Evolutionary conservation across 2,113 vertebrate species (phyloP).

Genomic region (Narcine bancroftii): DNA sequence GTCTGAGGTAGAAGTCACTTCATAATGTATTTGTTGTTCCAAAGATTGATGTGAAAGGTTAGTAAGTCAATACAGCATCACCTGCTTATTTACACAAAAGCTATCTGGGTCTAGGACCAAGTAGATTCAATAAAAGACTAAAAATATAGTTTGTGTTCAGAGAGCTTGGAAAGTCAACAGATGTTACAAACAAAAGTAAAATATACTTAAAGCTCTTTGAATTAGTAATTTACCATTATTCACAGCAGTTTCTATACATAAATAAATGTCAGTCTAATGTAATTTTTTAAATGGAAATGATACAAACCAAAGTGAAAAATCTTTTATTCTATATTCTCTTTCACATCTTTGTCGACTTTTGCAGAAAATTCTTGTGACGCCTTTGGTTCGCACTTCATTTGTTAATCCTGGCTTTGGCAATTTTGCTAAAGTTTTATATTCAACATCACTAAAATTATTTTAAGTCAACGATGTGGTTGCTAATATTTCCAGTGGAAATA

Average conservation of each 20-base stretch:
- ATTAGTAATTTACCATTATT: constrained; percentile 17
- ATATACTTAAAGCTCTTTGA: constrained; percentile 17
- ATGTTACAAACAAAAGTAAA: constrained; percentile 34
- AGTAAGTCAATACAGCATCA: constrained; percentile 30
- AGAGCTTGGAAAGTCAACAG: constrained; percentile 35
- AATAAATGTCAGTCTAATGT: neutral
- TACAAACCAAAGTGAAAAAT: constrained; percentile 1
- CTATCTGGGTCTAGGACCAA: constrained; percentile 19
- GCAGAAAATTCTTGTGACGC: neutral
- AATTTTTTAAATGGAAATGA: neutral
- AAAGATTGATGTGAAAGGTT: constrained; percentile 31
- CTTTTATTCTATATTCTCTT: neutral
- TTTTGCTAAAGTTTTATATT: neutral
- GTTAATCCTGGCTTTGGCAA: neutral
- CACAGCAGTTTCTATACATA: neutral
- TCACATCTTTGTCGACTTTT: neutral
- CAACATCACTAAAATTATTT: neutral
- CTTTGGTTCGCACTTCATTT: neutral
- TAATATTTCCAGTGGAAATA: neutral
- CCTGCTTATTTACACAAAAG: constrained; percentile 35
- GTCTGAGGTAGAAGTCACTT: constrained; percentile 23
- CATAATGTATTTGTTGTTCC: constrained; percentile 37
- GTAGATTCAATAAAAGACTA: constrained; percentile 33
- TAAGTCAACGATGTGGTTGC: neutral
- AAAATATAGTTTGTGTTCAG: constrained; percentile 33